Conservation (phyloP, 2,113 vertebrate species). For the Bos taurus region ARS-UCD2.0 NC_037357.1:114445501-114446000, state of each 20-base stretch:
- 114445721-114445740: neutral
- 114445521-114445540: neutral
- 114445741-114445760: neutral
- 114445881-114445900: neutral
- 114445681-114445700: neutral
- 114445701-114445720: neutral
- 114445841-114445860: neutral
- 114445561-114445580: neutral
- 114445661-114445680: neutral
- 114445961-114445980: neutral
- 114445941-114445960: neutral
- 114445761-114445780: neutral
- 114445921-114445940: neutral
- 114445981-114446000: neutral
- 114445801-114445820: neutral
- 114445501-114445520: neutral
- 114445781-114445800: neutral
- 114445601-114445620: neutral
- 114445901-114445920: neutral
- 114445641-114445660: neutral
- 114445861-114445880: neutral
- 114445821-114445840: neutral
- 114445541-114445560: neutral
- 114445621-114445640: neutral
- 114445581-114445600: neutral